A percentile compares a stretch with the other conserved stretches of the same genome.
Conservation (phyloP, 2,888 invertebrate genomes). For the Drosophila mayaguana region DNA sequence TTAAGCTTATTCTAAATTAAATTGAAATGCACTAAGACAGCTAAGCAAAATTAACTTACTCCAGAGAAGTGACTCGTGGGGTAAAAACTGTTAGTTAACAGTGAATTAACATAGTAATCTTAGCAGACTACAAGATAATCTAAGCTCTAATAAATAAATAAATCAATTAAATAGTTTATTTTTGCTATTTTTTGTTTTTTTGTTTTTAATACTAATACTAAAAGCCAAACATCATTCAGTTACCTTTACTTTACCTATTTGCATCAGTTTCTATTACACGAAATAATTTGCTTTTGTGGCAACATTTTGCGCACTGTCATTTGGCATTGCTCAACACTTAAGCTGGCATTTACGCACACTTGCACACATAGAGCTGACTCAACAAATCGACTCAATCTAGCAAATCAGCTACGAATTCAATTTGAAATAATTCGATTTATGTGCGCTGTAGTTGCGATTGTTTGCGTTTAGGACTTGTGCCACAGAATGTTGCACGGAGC, state of each 20-base stretch:
- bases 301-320: constrained; percentile 25
- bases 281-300: too few species aligned
- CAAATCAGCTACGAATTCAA: constrained; percentile 34
- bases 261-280: neutral
- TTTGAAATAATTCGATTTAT: constrained; percentile 47
- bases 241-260: neutral
- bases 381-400: constrained; percentile 34
- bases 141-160: too few species aligned
- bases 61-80: too few species aligned
- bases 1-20: too few species aligned
- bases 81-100: neutral
- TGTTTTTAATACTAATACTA: too few species aligned
- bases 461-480: constrained; percentile 22
- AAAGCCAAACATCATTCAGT: neutral
- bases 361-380: constrained; percentile 37
- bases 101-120: neutral
- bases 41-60: too few species aligned
- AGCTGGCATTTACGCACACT: constrained; percentile 4
- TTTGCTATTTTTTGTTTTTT: too few species aligned
- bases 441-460: constrained; percentile 23
- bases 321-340: constrained; percentile 34
- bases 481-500: constrained; percentile 48
- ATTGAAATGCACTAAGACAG: too few species aligned
- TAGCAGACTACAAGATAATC: too few species aligned
- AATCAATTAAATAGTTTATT: too few species aligned